Base-by-base conservation (phyloP, 2,888 invertebrate species). In the Dyspetes luteomarginatus region DNA sequence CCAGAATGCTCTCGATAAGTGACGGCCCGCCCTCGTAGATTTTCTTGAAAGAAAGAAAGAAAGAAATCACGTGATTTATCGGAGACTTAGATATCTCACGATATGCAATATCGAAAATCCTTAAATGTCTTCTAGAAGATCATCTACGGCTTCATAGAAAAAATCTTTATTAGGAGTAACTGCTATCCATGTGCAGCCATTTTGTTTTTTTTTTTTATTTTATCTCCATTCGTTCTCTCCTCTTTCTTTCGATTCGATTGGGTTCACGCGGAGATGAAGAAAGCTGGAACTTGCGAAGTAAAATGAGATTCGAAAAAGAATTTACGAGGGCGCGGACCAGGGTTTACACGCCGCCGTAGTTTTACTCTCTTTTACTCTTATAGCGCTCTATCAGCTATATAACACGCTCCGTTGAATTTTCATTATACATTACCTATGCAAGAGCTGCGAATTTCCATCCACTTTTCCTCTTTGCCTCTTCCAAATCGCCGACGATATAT, bases 241-340 rank as follows among this genome's bases (percentile, higher is more conserved):
- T 28, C 19, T 22, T 41, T 64, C 24, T 52, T 52, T 52, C 62
- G 52, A 17, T 28, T 19, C 24, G 24, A 15, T 15, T 5, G 52
- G 36, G 26, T 41, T 43, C 41, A 4, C 52, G 5, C 19, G n/a
- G 36, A 62, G 17, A 55, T 36, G 41, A 50, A 9, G 30, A 7
- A 15, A 0, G 12, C 28, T 9, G 45, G 24, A 60, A 36, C 72
- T 36, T 43, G 12, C 36, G 52, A 64, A 62, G 62, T 36, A 52
- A 72, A 62, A 73, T 73, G 72, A 64, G 72, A 73, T 62, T 73
- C 62, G 62, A 62, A 73, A 73, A 73, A 64, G 62, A 73, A 73
- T 73, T 73, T 73, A 73, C 62, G 72, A 73, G 62, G 62, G 41
- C 62, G 62, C n/a, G n/a, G n/a, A 52, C 62, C 52, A 52, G 26